Evolutionary conservation across 53 echinoderm and acorn worm species (phyloP), one percentile per base, ranked within the genome.

Genomic region (Apostichopus leukothele): DNA sequence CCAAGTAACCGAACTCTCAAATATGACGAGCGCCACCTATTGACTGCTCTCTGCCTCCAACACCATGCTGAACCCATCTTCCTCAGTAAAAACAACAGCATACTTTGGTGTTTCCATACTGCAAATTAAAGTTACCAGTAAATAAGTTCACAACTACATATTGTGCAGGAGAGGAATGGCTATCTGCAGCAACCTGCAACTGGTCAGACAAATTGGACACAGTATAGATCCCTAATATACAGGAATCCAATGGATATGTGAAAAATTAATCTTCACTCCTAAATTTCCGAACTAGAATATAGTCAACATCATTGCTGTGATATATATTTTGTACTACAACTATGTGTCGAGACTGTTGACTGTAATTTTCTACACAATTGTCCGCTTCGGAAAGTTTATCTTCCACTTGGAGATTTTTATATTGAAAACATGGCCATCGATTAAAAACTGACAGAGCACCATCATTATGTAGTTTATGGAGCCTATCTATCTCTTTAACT

Each of bases 341-440:
- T 51, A 79, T 53, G 18, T 79, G 5, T 25, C 25, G 25, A 25
- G 25, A 25, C 25, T 25, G 25, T 25, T 25, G 25, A 25, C 52
- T 25, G 10, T 52, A 51, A 79, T 51, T 79, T 12, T 79, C 10
- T 16, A 79, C 53, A 79, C 79, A 79, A 51, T 53, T 79, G 79
- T 79, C 79, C 11, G 52, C 79, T 79, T 79, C 68, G 4, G 5
- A 5, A 4, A 26, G 26, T 52, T 78, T 78, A 23, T 78, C 78
- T 12, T 78, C 78, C 78, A 78, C 50, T 6, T 78, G 78, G 78
- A 78, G 7, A 50, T 78, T 51, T 78, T 67, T 67, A n/a, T 67
- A 67, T 67, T 67, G 67, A 13, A 67, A 13, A 67, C 67, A 67
- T 16, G 67, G 5, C 14, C 67, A 5, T n/a, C n/a, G 78, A 27